phyloP scores from a whole-genome alignment of 2,797 vertebrate species.

The Scleropages formosus region DNA sequence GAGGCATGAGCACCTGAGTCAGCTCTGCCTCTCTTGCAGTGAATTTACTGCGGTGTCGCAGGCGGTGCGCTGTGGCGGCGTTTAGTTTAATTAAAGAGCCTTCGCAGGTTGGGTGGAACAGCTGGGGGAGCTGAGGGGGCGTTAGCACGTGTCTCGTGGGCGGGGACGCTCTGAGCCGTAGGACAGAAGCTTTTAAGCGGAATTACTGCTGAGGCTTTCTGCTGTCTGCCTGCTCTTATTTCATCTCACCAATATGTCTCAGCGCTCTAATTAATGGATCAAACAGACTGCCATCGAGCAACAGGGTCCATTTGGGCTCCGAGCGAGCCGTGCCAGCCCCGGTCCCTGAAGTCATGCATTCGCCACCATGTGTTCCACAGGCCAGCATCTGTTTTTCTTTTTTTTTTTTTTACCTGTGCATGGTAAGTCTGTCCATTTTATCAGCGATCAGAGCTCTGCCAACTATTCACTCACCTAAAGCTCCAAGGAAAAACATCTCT shows the following conservation, averaged over 20 bases:
- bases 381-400: too few relatives aligned
- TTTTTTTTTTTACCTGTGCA: too few relatives aligned
- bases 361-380: too few relatives aligned
- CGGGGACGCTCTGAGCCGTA: too few relatives aligned
- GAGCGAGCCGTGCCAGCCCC: background rate
- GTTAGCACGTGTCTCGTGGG: too few relatives aligned
- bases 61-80: conserved; percentile 1
- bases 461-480: too few relatives aligned
- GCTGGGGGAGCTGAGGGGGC: background rate
- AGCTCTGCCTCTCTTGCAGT: background rate
- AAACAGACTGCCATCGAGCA: background rate
- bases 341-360: background rate
- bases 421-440: too few relatives aligned
- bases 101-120: too few relatives aligned
- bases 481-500: too few relatives aligned
- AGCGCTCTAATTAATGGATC: conserved; percentile 17
- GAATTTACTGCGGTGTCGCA: background rate
- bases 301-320: background rate
- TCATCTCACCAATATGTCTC: background rate
- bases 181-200: conserved; percentile 13
- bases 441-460: too few relatives aligned
- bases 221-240: conserved; percentile 3
- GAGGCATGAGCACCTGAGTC: background rate
- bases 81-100: conserved; percentile 19
- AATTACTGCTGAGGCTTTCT: conserved; percentile 1